These are phyloP conservation scores for Drosophila nigricruria DNA, from an alignment of 2,888 invertebrate genomes.

Conservation along the genomic window DNA sequence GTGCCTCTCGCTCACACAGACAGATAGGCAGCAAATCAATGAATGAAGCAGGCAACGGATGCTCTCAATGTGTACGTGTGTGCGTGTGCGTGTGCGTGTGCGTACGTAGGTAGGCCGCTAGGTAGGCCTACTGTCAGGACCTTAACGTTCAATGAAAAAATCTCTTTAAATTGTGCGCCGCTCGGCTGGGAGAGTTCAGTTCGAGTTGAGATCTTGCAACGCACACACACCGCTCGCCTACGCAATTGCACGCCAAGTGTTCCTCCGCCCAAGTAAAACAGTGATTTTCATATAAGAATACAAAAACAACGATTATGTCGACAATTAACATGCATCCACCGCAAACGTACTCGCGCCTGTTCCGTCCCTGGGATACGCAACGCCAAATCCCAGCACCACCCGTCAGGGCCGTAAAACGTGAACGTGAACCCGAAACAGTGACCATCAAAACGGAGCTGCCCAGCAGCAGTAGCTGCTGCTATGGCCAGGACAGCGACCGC, in stretches of 20 bases:
- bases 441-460: conserved; percentile 60
- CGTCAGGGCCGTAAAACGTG: conserved; percentile 55
- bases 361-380: conserved; percentile 88
- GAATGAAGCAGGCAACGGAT: conserved; percentile 65
- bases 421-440: conserved; percentile 47
- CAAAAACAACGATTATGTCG: conserved; percentile 70
- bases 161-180: conserved; percentile 79
- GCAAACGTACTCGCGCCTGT: conserved; percentile 87
- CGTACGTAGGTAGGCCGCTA: conserved; percentile 54
- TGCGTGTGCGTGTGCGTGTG: conserved; percentile 15
- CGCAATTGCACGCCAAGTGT: conserved; percentile 45
- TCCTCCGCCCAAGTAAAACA: conserved; percentile 43
- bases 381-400: conserved; percentile 52
- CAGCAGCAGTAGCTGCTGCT: conserved; percentile 41
- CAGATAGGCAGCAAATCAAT: conserved; percentile 78
- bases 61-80: conserved; percentile 30
- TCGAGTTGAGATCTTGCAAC: conserved; percentile 80
- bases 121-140: conserved; percentile 66
- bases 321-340: conserved; percentile 83
- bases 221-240: conserved; percentile 62
- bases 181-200: conserved; percentile 75
- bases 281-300: conserved; percentile 19
- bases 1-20: conserved; percentile 64
- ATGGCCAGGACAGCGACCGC: conserved; percentile 67
- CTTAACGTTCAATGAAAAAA: conserved; percentile 54